Evolutionary conservation across 2,888 invertebrate genomes (phyloP), one percentile per base, ranked within the genome.

Genomic region (Itoplectis maculator): DNA sequence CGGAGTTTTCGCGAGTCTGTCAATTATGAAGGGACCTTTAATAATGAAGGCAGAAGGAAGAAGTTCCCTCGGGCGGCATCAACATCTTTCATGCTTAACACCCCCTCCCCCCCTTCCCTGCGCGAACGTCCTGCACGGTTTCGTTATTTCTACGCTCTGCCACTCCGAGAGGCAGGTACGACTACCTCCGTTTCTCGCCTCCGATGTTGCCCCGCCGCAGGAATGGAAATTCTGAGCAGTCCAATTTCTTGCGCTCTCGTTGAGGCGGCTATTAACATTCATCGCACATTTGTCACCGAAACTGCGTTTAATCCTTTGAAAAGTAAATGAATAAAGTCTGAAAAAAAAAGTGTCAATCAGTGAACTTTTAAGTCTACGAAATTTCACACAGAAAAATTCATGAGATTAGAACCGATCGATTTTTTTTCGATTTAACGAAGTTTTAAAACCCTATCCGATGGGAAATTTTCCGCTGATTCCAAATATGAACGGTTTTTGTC

Each of bases 31-130:
- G 85, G 86, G 87, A 86, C 88, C 87, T 87, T 87, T 88, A 88
- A 89, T 89, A 89, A 89, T 87, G 85, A 88, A 88, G 84, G 85
- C 83, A 79, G 42, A 74, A 83, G 86, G 82, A 85, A 87, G 87
- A 89, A 88, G 87, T 89, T 91, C 91, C 92, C 91, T 86, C 87
- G 91, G 90, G 91, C 88, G 85, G 88, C 89, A 91, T 91, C 88
- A 88, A 88, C 89, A 91, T 91, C 90, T 90, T 90, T 92, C 90
- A 91, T 91, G 89, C 89, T 92, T 91, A 91, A 88, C 86, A n/a
- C 47, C 5, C n/a, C 47, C 5, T n/a, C n/a, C n/a, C n/a, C n/a
- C n/a, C n/a, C n/a, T n/a, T n/a, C n/a, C n/a, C n/a, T n/a, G n/a
- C n/a, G 86, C 85, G 84, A 49, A 49, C n/a, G 37, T 63, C 35